These are phyloP conservation scores for Eufriesea mexicana DNA, from an alignment of 1,140 invertebrate species.

Conservation along the genomic window DNA sequence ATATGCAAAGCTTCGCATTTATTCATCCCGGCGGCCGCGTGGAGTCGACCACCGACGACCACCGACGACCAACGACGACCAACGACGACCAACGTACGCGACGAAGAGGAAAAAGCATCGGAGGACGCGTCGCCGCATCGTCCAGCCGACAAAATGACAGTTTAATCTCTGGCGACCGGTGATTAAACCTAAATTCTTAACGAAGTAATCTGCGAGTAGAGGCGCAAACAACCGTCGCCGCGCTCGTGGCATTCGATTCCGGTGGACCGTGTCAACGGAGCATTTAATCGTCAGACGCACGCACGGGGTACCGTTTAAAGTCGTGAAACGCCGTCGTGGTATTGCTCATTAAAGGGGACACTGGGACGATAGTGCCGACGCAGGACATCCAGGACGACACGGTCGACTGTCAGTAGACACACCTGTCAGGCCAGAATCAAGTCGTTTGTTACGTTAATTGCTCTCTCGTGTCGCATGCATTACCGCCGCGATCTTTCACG, in stretches of 20 bases:
- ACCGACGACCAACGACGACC: background rate
- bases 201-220: background rate
- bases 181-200: conserved; percentile 29
- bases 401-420: conserved; percentile 38
- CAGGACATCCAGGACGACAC: conserved; percentile 35
- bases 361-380: background rate
- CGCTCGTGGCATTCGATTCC: background rate
- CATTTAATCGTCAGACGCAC: conserved; percentile 23
- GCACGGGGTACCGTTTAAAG: background rate
- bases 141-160: background rate
- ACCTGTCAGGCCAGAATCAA: conserved; percentile 47
- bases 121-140: background rate
- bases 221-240: background rate
- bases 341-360: conserved; percentile 39
- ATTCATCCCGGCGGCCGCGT: background rate
- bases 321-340: conserved; percentile 23
- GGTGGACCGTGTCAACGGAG: conserved; percentile 18
- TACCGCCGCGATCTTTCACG: conserved; percentile 55
- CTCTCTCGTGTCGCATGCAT: conserved; percentile 65
- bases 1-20: conserved; percentile 29
- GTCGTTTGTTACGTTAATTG: conserved; percentile 69
- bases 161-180: background rate
- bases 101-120: background rate
- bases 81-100: background rate
- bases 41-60: background rate